Conservation (phyloP, 2,797 vertebrate genomes). For the Hylomyscus alleni region DNA sequence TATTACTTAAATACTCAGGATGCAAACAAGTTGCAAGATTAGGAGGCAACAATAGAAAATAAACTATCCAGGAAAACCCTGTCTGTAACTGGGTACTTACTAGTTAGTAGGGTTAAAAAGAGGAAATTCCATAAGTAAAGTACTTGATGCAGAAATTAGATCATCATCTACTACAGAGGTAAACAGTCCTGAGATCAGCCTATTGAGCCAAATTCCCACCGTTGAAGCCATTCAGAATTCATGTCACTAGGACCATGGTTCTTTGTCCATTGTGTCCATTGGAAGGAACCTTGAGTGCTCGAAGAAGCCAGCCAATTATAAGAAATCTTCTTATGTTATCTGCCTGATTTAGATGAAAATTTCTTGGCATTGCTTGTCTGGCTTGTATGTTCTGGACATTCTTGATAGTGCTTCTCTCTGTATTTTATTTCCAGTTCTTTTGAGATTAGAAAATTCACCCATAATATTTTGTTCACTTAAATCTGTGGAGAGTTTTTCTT, state of each 20-base stretch:
- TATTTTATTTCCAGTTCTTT: background rate
- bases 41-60: background rate
- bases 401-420: background rate
- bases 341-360: background rate
- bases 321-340: background rate
- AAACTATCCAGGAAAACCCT: background rate
- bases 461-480: background rate
- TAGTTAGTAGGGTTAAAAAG: background rate
- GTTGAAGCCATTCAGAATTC: background rate
- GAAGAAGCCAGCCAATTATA: background rate
- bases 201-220: background rate
- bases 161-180: background rate
- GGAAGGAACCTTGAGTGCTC: background rate
- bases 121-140: background rate
- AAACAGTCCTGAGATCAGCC: background rate
- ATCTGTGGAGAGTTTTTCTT: background rate
- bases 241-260: background rate
- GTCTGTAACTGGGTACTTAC: background rate
- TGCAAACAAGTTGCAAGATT: background rate
- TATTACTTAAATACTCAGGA: background rate
- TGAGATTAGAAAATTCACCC: background rate
- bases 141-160: background rate
- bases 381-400: background rate
- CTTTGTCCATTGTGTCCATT: background rate
- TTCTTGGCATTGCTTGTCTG: background rate